These are phyloP conservation scores for Tupaia chinensis DNA, from an alignment of 2,113 vertebrate genomes.

Conservation along the genomic window DNA sequence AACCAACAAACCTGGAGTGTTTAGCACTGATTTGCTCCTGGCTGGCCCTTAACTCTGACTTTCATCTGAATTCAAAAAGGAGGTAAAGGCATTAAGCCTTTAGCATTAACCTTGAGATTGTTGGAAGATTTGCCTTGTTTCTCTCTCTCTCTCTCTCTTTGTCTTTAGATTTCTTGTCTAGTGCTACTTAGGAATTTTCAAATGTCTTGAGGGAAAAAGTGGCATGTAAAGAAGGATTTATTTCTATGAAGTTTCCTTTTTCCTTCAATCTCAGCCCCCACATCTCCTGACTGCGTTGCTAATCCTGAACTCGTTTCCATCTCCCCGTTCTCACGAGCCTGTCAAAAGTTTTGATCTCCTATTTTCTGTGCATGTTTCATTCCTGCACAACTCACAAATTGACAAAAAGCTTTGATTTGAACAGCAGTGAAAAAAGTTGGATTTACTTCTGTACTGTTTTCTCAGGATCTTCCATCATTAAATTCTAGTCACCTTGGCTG, in stretches of 20 bases:
- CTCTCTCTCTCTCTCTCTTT: neutral
- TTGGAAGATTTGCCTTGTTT: neutral
- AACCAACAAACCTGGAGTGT: fast-evolving
- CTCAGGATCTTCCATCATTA: conserved; percentile 43
- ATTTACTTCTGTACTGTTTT: conserved; percentile 31
- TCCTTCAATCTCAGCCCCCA: neutral
- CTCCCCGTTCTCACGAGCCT: neutral
- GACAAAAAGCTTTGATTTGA: neutral
- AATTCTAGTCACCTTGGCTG: neutral
- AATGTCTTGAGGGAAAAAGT: neutral
- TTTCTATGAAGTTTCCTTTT: neutral
- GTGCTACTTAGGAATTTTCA: neutral
- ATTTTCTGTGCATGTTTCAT: neutral
- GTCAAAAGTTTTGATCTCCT: conserved; percentile 23
- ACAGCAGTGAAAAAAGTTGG: neutral
- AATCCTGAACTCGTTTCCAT: conserved; percentile 37
- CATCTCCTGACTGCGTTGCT: neutral
- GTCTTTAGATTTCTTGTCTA: neutral
- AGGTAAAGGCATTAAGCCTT: too few relatives aligned
- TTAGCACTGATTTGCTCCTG: neutral
- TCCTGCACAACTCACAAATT: neutral
- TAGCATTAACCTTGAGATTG: neutral
- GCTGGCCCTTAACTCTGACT: neutral
- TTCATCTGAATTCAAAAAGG: neutral
- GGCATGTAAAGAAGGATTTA: neutral